These are phyloP conservation scores for Operophtera brumata DNA, from an alignment of 2,888 invertebrate species.

Conservation along the genomic window DNA sequence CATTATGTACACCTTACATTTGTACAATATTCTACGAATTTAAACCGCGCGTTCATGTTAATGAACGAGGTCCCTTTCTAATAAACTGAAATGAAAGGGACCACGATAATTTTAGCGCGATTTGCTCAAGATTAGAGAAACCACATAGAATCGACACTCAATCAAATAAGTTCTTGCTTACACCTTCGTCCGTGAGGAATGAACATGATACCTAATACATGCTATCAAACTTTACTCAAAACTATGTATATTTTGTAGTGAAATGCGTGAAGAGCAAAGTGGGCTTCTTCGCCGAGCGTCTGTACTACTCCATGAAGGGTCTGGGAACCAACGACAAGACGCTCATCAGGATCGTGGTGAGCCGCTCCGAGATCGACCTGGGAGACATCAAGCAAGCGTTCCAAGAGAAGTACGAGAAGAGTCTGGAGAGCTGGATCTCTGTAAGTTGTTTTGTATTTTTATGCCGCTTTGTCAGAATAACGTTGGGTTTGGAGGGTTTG, in stretches of 20 bases:
- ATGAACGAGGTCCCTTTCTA: too few species aligned
- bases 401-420: slow-evolving; percentile 89
- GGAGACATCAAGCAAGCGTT: slow-evolving; percentile 96
- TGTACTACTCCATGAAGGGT: slow-evolving; percentile 95
- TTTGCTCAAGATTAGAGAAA: too few species aligned
- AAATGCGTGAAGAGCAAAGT: slow-evolving; percentile 95
- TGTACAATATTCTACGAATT: too few species aligned
- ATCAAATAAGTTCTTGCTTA: too few species aligned
- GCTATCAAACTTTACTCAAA: not conserved
- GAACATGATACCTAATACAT: too few species aligned
- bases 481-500: not conserved
- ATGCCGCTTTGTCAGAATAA: not conserved
- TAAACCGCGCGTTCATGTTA: too few species aligned
- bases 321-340: slow-evolving; percentile 94
- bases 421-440: slow-evolving; percentile 91
- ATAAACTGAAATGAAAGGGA: too few species aligned
- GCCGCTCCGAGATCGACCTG: slow-evolving; percentile 94
- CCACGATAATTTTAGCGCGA: too few species aligned
- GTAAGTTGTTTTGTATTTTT: slow-evolving; percentile 80
- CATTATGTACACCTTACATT: too few species aligned
- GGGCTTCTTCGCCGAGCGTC: slow-evolving; percentile 94
- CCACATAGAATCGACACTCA: too few species aligned
- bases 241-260: slow-evolving; percentile 72
- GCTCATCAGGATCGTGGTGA: slow-evolving; percentile 94
- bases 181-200: too few species aligned